Evolutionary conservation across 1,140 invertebrate species (phyloP).

Genomic region (Armadillidium nasatum): DNA sequence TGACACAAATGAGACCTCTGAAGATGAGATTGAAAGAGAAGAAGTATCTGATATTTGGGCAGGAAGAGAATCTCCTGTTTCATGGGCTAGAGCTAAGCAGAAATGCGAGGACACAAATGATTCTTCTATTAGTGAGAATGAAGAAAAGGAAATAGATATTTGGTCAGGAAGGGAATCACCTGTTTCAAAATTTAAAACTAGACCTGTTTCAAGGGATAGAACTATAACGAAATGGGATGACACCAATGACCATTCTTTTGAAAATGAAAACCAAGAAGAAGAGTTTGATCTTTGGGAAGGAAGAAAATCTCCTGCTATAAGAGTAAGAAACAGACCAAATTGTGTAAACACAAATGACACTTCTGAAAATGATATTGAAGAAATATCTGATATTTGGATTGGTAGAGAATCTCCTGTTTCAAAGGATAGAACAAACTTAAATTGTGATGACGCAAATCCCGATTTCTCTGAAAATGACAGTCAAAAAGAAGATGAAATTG

Average conservation of each 20-base stretch:
- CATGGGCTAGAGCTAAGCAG: too few relatives aligned
- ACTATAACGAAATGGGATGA: not conserved
- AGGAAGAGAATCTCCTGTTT: not conserved
- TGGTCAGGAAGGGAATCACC: slow-evolving; percentile 3
- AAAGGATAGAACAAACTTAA: too few relatives aligned
- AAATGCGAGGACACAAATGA: not conserved
- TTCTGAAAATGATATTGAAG: not conserved
- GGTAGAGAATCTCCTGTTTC: not conserved
- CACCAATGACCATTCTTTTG: not conserved
- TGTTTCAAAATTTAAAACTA: not conserved
- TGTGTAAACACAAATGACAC: not conserved
- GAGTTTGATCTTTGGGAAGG: not conserved
- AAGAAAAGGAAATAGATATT: slow-evolving; percentile 16
- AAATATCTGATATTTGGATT: slow-evolving; percentile 7
- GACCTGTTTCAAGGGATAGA: not conserved
- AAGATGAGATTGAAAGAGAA: not conserved
- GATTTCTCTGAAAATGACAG: not conserved
- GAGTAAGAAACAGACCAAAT: not conserved
- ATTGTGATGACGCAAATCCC: too few relatives aligned
- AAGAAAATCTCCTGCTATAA: not conserved
- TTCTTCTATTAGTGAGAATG: not conserved
- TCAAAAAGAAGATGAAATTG: slow-evolving; percentile 6
- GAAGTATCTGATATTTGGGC: slow-evolving; percentile 9
- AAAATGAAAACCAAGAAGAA: too few relatives aligned
- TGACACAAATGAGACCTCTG: not conserved